phyloP scores from a whole-genome alignment of 2,113 vertebrate genomes.

The Myiagra hebetior region DNA sequence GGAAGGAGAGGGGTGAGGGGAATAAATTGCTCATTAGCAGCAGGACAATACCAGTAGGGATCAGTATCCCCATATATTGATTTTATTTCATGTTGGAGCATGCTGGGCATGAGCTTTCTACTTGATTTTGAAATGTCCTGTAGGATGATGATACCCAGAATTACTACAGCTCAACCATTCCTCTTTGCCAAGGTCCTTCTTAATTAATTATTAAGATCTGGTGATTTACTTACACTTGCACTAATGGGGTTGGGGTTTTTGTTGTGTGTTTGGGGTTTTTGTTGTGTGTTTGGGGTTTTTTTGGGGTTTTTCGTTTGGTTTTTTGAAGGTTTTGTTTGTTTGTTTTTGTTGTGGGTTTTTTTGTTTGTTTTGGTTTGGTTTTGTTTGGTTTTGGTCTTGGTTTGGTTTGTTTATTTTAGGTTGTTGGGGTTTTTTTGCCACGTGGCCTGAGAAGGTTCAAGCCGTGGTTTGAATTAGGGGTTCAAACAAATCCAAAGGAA shows the following conservation, averaged over 20 bases:
- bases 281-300: too few relatives aligned
- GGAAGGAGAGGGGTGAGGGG: not conserved
- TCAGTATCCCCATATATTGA: not conserved
- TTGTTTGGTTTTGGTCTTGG: not conserved
- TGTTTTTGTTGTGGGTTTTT: not conserved
- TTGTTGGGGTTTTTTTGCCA: not conserved
- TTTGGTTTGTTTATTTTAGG: not conserved
- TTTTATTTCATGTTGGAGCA: not conserved
- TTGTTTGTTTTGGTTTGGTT: not conserved
- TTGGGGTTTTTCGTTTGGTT: not conserved
- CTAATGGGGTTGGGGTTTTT: not conserved
- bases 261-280: not conserved
- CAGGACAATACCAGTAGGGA: not conserved
- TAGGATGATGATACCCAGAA: not conserved
- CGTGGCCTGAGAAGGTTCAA: not conserved
- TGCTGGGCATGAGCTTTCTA: rapidly evolving
- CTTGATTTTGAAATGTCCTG: not conserved
- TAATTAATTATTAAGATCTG: not conserved
- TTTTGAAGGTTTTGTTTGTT: not conserved
- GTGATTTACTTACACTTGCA: not conserved
- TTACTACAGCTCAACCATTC: not conserved
- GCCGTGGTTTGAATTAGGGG: slow-evolving; percentile 13
- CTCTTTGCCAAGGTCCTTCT: not conserved
- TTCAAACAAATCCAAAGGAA: slow-evolving; percentile 12
- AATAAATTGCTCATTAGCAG: not conserved